phyloP scores from a whole-genome alignment of 1,140 invertebrate genomes.

The Aporrectodea caliginosa region DNA sequence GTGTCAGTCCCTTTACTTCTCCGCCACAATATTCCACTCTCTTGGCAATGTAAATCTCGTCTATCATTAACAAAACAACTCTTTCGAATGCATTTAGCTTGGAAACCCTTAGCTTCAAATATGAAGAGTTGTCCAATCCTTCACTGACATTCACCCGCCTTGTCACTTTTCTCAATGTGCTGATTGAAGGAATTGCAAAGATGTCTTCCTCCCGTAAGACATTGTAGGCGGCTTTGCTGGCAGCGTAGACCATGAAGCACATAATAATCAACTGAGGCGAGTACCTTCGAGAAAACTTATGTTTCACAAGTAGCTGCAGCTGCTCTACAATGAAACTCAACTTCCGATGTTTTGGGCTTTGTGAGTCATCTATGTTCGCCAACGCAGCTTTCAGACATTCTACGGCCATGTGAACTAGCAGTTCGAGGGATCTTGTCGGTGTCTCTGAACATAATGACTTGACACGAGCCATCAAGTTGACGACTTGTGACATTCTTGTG shows the following conservation, averaged over 20 bases:
- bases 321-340: background rate
- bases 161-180: background rate
- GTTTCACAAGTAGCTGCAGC: background rate
- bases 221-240: background rate
- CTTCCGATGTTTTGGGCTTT: background rate
- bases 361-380: background rate
- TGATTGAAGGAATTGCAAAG: background rate
- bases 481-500: background rate
- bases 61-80: background rate
- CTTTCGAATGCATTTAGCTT: background rate
- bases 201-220: background rate
- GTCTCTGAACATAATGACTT: background rate
- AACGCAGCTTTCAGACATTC: background rate
- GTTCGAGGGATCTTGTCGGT: background rate
- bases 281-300: background rate
- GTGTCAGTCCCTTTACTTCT: background rate
- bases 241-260: background rate
- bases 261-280: background rate
- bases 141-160: background rate
- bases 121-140: background rate
- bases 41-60: conserved; percentile 8
- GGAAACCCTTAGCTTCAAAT: background rate
- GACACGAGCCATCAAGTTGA: background rate
- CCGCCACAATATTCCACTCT: conserved; percentile 5
- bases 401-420: background rate